phyloP scores from a whole-genome alignment of 2,113 vertebrate genomes.

The Sinosuthora webbiana region DNA sequence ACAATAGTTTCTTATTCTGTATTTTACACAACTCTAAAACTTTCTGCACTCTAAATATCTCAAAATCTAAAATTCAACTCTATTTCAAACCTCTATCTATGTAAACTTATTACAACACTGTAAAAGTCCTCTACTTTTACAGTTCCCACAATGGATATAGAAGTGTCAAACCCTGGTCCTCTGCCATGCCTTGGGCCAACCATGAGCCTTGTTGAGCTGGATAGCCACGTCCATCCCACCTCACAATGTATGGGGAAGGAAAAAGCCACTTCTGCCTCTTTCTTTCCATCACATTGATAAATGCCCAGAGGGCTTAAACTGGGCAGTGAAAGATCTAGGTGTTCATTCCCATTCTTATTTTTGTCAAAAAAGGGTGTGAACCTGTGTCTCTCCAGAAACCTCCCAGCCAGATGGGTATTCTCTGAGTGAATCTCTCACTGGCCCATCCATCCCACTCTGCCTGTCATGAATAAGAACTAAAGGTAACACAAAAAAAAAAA shows the following conservation, averaged over 20 bases:
- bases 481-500: background rate
- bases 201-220: background rate
- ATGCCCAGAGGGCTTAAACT: background rate
- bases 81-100: background rate
- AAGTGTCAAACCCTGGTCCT: background rate
- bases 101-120: background rate
- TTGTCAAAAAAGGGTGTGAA: background rate
- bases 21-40: background rate
- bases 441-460: background rate
- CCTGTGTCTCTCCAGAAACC: accelerated
- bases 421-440: background rate
- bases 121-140: background rate
- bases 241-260: background rate
- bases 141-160: background rate
- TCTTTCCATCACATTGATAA: background rate
- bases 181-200: background rate
- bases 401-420: background rate
- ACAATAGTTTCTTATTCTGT: background rate
- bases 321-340: background rate
- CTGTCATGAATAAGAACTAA: accelerated
- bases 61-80: background rate
- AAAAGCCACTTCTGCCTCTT: background rate
- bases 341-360: background rate
- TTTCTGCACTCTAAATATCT: background rate
- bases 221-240: accelerated